Evolutionary conservation across 1,140 invertebrate genomes (phyloP), one percentile per base, ranked within the genome.

Genomic region (Chrysopa pallens): DNA sequence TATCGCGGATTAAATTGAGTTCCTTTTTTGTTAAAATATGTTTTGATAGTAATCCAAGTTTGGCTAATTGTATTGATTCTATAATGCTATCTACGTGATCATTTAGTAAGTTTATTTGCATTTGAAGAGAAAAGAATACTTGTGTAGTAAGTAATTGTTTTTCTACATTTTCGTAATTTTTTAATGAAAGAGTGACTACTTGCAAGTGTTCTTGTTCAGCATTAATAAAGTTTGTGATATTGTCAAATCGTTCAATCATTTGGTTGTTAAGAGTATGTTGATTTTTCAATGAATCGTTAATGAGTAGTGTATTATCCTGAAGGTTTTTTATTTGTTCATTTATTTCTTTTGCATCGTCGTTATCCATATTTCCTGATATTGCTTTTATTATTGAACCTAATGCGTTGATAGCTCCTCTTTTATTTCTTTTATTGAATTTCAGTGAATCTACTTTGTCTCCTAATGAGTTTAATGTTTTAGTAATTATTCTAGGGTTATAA

Each of bases 351-450:
- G 40, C 40, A 14, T 42, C 40, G n/a, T 42, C 40, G 15, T 42
- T 35, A 36, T 42, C 40, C 29, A 42, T 42, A 35, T 42, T 42
- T 13, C 40, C 40, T 7, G 29, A 35, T 14, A 42, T 42, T 8
- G 40, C 36, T 42, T 42, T 42, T 35, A 33, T 15, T 13, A 42
- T 23, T 23, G 17, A 23, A 23, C 17, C 17, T 23, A 23, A 23
- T 23, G 17, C 17, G 17, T 23, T 23, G 17, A 23, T 23, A 23
- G 17, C 17, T 23, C 17, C 17, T 23, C 17, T 23, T 23, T 23
- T 23, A 23, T 23, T 23, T 23, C 17, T 23, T 23, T 23, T 23
- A 23, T 23, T 23, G 17, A 23, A 23, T 23, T 23, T 23, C 17
- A 23, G 17, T 23, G 17, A 23, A 23, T 23, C 17, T 23, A 23